Conservation (phyloP, 2,797 vertebrate genomes). For the Peromyscus nudipes region DNA sequence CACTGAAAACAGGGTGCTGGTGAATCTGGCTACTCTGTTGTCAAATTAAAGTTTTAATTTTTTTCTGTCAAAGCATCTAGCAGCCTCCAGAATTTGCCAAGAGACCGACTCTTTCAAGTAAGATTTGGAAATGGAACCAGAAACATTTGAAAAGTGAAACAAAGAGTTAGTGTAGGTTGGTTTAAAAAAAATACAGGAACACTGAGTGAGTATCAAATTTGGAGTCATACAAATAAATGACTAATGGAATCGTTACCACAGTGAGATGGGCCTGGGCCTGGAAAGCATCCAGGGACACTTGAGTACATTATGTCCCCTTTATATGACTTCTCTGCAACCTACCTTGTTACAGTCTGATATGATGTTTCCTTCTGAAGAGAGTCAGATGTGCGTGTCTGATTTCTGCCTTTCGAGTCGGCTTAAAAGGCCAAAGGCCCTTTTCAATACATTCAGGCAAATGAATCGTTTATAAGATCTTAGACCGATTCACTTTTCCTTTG, state of each 20-base stretch:
- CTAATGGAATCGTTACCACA: constrained; percentile 52
- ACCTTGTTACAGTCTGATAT: background rate
- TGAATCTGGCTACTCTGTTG: constrained; percentile 16
- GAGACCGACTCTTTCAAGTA: constrained; percentile 45
- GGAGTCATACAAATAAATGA: constrained; percentile 68
- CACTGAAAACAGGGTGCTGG: constrained; percentile 38
- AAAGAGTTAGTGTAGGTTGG: constrained; percentile 44
- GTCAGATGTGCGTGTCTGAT: background rate
- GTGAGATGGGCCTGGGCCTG: constrained; percentile 42
- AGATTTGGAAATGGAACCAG: constrained; percentile 51
- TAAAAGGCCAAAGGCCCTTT: background rate
- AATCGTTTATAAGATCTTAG: constrained; percentile 36
- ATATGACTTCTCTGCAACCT: constrained; percentile 17
- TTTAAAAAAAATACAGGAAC: constrained; percentile 50
- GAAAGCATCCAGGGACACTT: constrained; percentile 55
- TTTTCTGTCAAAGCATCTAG: background rate
- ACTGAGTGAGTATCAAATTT: constrained; percentile 56
- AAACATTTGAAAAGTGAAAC: constrained; percentile 53
- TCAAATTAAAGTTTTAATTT: background rate
- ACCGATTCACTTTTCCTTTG: background rate
- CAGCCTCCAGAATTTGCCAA: constrained; percentile 48
- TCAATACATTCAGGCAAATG: constrained; percentile 25
- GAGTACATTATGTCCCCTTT: constrained; percentile 54
- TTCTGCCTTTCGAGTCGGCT: constrained; percentile 17
- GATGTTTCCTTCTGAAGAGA: constrained; percentile 43